Base-by-base conservation (phyloP, 2,797 vertebrate genomes). In the Sardinella longiceps region DNA sequence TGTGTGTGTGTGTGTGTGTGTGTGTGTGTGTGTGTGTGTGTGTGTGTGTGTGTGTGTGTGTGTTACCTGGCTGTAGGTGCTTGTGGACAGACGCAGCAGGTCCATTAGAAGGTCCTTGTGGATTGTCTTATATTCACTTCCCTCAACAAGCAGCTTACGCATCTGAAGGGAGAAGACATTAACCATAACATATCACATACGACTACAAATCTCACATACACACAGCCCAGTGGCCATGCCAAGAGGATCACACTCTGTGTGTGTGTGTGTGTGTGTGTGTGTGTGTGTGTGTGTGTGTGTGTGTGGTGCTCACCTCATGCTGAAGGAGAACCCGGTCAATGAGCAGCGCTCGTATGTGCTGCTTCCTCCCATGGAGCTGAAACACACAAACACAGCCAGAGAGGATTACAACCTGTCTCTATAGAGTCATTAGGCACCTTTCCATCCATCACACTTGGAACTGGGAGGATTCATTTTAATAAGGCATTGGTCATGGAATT, bases 291-390 rank as follows among this genome's bases (percentile, higher is more conserved):
- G 2, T 48, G 46, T 5, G 4, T 23, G 3, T 12, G 7, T 15
- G 60, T 53, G n/a, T 7, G 23, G 48, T 63, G 20, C 53, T 70
- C 63, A 99, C 98, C 97, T 99, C 98, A 81, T 99, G 98, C 91
- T 99, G 98, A 85, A 99, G 95, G 92, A 99, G 96, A 81, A 99
- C 97, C 85, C 98, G 94, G 92, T 99, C 98, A 25, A 99, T 97
- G 84, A 99, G 93, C 51, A 99, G 92, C 0, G 98, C 97, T 92
- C 98, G 94, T 86, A 99, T 99, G 90, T 99, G 98, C 53, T 96
- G 96, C 87, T 99, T 99, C 91, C 97, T 98, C 82, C 98, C 97
- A 86, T 95, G 96, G 86, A 99, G 97, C 98, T 99, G 92, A 53
- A 53, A 92, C 48, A 74, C 82, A 33, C 58, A 50, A 1, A 11